phyloP scores from a whole-genome alignment of 2,888 invertebrate species.

The Exephanes ischioxanthus region DNA sequence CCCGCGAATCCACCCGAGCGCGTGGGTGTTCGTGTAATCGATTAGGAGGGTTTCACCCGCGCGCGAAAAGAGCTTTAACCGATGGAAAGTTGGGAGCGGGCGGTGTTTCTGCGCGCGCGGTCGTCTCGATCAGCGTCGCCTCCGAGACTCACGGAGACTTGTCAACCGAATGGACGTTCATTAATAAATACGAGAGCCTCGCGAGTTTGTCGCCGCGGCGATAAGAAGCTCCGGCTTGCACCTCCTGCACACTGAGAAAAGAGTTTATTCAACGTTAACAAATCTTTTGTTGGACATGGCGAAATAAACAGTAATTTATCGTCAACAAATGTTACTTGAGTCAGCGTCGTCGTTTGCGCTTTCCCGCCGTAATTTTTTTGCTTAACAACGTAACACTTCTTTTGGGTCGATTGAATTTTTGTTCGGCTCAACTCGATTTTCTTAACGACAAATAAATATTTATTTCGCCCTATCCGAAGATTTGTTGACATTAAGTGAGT shows the following conservation, averaged over 20 bases:
- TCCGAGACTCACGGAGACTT: conserved; percentile 27
- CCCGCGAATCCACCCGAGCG: background rate
- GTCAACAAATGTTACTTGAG: background rate
- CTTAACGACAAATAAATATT: no score
- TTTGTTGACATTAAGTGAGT: no score
- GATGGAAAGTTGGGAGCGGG: conserved; percentile 70
- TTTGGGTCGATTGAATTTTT: no score
- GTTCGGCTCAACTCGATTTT: no score
- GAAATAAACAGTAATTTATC: no score
- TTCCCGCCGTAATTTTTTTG: no score
- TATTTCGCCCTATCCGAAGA: no score
- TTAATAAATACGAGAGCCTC: conserved; percentile 69
- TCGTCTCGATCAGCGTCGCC: conserved; percentile 54
- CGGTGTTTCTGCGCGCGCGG: conserved; percentile 69
- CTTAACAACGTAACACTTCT: no score
- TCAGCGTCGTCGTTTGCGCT: no score
- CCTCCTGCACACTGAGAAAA: background rate
- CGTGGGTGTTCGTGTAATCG: conserved; percentile 53
- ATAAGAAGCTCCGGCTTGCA: conserved; percentile 57
- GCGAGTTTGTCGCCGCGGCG: conserved; percentile 63
- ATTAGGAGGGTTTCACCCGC: conserved; percentile 59
- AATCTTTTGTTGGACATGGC: background rate
- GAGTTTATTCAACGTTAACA: background rate
- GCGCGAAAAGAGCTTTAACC: conserved; percentile 45
- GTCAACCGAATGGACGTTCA: conserved; percentile 68